Evolutionary conservation across 2,113 vertebrate genomes (phyloP), one percentile per base, ranked within the genome.

Genomic region (Callaeas wilsoni): DNA sequence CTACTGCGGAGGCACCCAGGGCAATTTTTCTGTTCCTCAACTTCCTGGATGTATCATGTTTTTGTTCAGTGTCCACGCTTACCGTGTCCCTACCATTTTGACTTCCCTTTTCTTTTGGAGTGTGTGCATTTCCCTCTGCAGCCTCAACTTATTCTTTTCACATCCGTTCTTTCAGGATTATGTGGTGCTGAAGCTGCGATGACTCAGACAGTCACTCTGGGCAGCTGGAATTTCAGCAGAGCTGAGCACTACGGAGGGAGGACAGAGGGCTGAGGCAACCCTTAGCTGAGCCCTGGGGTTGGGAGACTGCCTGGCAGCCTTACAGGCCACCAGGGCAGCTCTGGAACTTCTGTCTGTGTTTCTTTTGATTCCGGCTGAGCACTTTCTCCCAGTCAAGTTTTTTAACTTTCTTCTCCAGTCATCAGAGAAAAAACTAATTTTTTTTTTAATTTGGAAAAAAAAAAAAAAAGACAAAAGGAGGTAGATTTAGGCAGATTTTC

Each of bases 181-280:
- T 1, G 3, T 47, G 23, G 18, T 63, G 27, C 30, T 42, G 69
- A 55, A 33, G 39, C 47, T 76, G 16, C 0, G 0, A 29, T 67
- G 70, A 83, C 62, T 70, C 57, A 4, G 2, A 87, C 16, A 46
- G 44, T 83, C 13, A 5, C 46, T 82, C 33, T 76, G 49, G 73
- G 67, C 37, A 85, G 19, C 25, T 84, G 75, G 35, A 86, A 55
- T 26, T 80, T 35, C 39, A 81, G 60, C 32, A 39, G 82, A 75
- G 18, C 26, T 79, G 67, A 82, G 41, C 17, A 6, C 33, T 41
- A 21, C 0, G 0, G 11, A 16, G 55, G 18, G 18, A 82, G 21
- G 35, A 63, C 26, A 75, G 13, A 50, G 47, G 47, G 14, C 22
- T 94, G n/a, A 42, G 27, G 27, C 35, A 68, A 82, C 50, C 23